These are phyloP conservation scores for Centrocercus urophasianus DNA, from an alignment of 2,113 vertebrate species.

Conservation along the genomic window DNA sequence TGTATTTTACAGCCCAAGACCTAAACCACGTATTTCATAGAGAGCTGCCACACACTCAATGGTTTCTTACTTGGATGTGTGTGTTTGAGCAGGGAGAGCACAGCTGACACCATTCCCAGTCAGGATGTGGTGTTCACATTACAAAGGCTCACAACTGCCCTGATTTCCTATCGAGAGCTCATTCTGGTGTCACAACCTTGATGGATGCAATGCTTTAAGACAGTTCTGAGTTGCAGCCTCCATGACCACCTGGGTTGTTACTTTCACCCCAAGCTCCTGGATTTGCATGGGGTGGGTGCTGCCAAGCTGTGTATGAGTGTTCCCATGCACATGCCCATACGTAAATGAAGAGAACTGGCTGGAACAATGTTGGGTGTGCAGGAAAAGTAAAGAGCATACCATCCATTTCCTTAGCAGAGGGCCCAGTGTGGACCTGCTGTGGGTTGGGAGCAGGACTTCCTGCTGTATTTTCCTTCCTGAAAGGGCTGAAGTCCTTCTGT, in stretches of 20 bases:
- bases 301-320: background rate
- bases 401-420: background rate
- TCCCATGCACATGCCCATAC: background rate
- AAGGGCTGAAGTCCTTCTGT: background rate
- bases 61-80: fast-evolving
- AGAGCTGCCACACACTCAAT: background rate
- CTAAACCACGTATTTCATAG: fast-evolving
- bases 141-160: background rate
- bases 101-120: background rate
- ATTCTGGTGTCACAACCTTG: background rate
- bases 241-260: too few relatives aligned
- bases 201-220: background rate
- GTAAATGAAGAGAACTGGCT: background rate
- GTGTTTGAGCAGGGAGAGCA: fast-evolving
- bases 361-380: too few relatives aligned
- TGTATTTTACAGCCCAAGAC: background rate
- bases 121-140: background rate
- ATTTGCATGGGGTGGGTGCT: background rate
- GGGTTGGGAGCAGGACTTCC: background rate
- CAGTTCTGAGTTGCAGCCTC: background rate
- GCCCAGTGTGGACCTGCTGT: background rate
- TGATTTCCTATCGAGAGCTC: background rate
- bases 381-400: too few relatives aligned
- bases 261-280: fast-evolving
- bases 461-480: background rate